phyloP scores from a whole-genome alignment of 2,888 invertebrate genomes.

The Calliphora vomitoria region DNA sequence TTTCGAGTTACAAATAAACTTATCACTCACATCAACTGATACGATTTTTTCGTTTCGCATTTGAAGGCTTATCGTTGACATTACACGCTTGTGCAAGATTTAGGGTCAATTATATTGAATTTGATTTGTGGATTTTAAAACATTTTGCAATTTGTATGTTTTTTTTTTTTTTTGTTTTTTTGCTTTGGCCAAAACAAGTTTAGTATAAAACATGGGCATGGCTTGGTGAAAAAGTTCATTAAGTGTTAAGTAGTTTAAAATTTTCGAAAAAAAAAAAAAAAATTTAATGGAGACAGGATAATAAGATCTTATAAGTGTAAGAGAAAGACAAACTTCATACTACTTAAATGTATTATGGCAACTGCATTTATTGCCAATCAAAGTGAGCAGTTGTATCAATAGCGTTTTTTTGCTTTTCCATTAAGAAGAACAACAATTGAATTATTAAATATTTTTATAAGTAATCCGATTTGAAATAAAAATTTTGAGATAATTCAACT shows the following conservation, averaged over 20 bases:
- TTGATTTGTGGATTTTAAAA: slow-evolving; percentile 53
- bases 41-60: neutral
- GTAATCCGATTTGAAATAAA: too few species aligned
- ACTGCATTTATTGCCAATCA: slow-evolving; percentile 9
- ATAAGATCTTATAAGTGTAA: neutral
- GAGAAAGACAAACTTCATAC: neutral
- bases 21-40: slow-evolving; percentile 40
- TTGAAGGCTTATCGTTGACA: slow-evolving; percentile 32
- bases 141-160: neutral
- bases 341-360: neutral
- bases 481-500: too few species aligned
- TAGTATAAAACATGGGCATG: neutral
- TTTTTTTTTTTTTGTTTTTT: neutral
- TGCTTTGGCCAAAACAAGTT: neutral
- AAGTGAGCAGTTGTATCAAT: too few species aligned
- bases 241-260: neutral
- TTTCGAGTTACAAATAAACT: slow-evolving; percentile 34
- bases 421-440: too few species aligned
- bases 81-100: slow-evolving; percentile 53
- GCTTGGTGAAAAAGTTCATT: slow-evolving; percentile 29
- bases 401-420: too few species aligned
- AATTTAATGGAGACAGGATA: neutral
- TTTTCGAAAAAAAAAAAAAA: neutral
- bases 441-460: too few species aligned
- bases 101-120: slow-evolving; percentile 41